Conservation (phyloP, 1,140 invertebrate species). For the Kradibia gibbosae region DNA sequence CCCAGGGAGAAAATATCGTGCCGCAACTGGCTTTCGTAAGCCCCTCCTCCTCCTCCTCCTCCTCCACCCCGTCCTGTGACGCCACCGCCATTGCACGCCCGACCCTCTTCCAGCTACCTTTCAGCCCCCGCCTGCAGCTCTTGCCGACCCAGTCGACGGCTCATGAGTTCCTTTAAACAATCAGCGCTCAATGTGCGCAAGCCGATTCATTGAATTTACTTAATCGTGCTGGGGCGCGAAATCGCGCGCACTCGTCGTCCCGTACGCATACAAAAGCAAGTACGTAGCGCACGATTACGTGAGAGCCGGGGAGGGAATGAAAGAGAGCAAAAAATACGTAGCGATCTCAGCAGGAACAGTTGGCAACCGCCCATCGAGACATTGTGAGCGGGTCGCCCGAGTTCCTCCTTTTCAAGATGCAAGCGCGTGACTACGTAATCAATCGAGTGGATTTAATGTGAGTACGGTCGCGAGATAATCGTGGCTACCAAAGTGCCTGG, state of each 20-base stretch:
- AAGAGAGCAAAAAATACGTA: conserved; percentile 21
- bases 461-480: conserved; percentile 52
- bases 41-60: no score
- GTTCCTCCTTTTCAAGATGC: conserved; percentile 42
- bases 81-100: background rate
- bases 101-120: background rate
- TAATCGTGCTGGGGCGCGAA: conserved; percentile 28
- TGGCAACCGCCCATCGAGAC: conserved; percentile 70
- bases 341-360: conserved; percentile 66
- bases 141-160: no score
- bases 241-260: conserved; percentile 38
- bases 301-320: conserved; percentile 8
- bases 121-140: background rate
- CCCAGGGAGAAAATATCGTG: background rate
- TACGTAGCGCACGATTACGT: background rate
- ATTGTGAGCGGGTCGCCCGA: conserved; percentile 58
- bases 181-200: background rate
- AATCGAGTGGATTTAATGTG: conserved; percentile 60
- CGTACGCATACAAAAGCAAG: conserved; percentile 39
- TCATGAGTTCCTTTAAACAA: conserved; percentile 1
- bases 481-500: conserved; percentile 41
- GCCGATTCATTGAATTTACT: conserved; percentile 43
- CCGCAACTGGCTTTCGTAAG: no score
- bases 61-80: no score
- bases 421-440: conserved; percentile 56